Conservation (phyloP, 2,113 vertebrate genomes). For the Notarius quadriscutis region DNA sequence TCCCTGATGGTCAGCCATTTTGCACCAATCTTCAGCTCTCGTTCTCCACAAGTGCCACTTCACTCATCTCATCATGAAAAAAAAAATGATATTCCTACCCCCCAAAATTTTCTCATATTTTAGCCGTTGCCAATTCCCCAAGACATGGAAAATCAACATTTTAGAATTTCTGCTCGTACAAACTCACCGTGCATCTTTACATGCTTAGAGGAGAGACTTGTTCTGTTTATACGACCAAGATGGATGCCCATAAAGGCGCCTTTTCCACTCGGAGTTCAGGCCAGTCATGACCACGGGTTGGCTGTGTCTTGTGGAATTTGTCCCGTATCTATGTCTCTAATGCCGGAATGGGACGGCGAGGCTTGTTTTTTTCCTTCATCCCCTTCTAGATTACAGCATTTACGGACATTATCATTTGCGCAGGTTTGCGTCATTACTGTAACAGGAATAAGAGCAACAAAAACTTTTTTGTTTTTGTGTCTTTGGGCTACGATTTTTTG, state of each 20-base stretch:
- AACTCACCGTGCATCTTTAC: not conserved
- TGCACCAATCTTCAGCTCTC: not conserved
- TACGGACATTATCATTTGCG: not conserved
- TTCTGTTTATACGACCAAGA: not conserved
- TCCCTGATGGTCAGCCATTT: constrained; percentile 4
- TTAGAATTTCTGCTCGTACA: not conserved
- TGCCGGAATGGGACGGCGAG: not conserved
- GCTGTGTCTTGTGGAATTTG: not conserved
- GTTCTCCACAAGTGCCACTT: not conserved
- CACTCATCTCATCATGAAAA: not conserved
- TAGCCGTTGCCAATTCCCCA: not conserved
- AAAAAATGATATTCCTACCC: not conserved
- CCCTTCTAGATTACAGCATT: not conserved
- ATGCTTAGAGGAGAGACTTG: not conserved
- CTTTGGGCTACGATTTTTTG: not conserved
- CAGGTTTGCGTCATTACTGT: not conserved
- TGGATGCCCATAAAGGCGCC: not conserved
- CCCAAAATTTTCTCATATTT: not conserved
- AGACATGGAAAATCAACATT: not conserved
- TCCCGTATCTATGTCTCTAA: not conserved
- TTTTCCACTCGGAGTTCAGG: not conserved
- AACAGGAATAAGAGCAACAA: not conserved
- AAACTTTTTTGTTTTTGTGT: not conserved
- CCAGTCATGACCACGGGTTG: not conserved
- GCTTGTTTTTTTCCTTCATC: not conserved